These are phyloP conservation scores for Pollenia angustigena DNA, from an alignment of 2,888 invertebrate species.

Conservation along the genomic window DNA sequence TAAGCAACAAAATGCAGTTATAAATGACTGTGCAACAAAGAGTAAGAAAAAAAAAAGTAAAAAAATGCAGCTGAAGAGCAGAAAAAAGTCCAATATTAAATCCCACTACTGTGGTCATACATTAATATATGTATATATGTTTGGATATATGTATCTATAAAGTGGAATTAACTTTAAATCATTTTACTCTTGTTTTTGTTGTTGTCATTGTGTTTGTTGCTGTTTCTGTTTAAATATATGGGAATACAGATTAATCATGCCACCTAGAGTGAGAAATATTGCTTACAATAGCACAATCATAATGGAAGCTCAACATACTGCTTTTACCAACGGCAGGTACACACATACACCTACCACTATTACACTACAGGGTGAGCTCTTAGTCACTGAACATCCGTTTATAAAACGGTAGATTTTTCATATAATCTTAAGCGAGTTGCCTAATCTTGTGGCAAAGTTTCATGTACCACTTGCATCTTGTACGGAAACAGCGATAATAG, in stretches of 20 bases:
- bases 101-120: conserved; percentile 51
- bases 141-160: neutral
- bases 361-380: neutral
- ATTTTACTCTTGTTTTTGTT: conserved; percentile 39
- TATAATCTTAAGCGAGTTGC: too few relatives aligned
- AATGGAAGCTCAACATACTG: conserved; percentile 48
- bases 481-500: too few relatives aligned
- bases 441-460: too few relatives aligned
- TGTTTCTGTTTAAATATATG: conserved; percentile 47
- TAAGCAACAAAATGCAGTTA: conserved; percentile 48
- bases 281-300: conserved; percentile 69
- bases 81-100: conserved; percentile 51
- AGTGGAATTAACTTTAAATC: conserved; percentile 60
- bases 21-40: conserved; percentile 18
- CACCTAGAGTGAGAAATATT: conserved; percentile 76
- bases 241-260: conserved; percentile 74
- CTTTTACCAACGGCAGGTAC: conserved; percentile 38
- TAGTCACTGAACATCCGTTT: too few relatives aligned
- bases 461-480: too few relatives aligned
- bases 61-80: conserved; percentile 27
- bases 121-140: conserved; percentile 38
- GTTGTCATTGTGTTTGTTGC: conserved; percentile 41
- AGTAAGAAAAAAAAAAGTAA: conserved; percentile 9
- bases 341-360: neutral
- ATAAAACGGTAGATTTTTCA: too few relatives aligned